Conservation (phyloP, 2,888 invertebrate species). For the Diogma glabrata region DNA sequence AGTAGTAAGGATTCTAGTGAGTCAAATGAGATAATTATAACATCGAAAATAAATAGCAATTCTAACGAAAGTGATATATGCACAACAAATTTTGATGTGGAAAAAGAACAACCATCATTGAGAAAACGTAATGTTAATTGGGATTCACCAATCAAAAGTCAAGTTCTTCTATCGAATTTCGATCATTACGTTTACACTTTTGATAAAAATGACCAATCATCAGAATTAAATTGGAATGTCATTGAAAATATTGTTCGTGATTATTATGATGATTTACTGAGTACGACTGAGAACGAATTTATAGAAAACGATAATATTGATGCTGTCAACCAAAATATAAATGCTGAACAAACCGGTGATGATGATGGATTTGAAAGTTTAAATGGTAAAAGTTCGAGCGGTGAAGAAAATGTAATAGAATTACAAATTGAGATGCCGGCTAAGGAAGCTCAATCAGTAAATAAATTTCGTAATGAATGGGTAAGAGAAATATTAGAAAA, state of each 20-base stretch:
- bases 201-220: neutral
- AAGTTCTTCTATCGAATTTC: neutral
- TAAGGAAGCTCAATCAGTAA: constrained; percentile 28
- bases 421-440: constrained; percentile 12
- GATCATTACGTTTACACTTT: neutral
- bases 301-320: constrained; percentile 5
- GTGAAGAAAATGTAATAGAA: constrained; percentile 32
- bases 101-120: neutral
- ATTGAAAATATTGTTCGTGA: constrained; percentile 13
- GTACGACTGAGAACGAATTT: constrained; percentile 16
- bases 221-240: neutral
- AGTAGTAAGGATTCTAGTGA: too few relatives aligned
- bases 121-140: constrained; percentile 36
- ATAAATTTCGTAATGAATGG: constrained; percentile 7
- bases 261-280: constrained; percentile 22
- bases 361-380: constrained; percentile 82
- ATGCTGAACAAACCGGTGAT: constrained; percentile 34
- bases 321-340: neutral
- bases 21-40: too few relatives aligned
- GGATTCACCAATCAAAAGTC: constrained; percentile 30
- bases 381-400: constrained; percentile 68
- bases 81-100: neutral
- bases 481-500: constrained; percentile 8
- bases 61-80: too few relatives aligned
- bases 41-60: too few relatives aligned